These are phyloP conservation scores for Sebastes dallii DNA, from an alignment of 2,797 vertebrate genomes.

Conservation along the genomic window DNA sequence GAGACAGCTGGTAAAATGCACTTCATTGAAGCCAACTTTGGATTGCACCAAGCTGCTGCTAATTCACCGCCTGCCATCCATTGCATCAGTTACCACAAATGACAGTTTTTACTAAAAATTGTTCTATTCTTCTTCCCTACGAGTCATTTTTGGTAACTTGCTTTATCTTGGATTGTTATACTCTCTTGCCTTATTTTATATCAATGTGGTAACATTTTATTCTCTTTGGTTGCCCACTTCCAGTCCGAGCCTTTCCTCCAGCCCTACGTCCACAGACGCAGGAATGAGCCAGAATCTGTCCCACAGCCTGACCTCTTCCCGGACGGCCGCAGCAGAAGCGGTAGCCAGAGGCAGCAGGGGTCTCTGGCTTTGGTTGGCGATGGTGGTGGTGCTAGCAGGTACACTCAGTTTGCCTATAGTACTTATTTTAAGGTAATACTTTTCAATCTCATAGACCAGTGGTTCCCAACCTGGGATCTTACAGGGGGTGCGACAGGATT, in stretches of 20 bases:
- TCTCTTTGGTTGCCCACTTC: neutral
- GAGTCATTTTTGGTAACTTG: constrained; percentile 54
- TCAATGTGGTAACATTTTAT: neutral
- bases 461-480: no score
- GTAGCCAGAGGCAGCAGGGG: constrained; percentile 78
- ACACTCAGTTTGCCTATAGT: neutral
- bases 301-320: constrained; percentile 62
- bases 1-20: neutral
- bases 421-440: neutral
- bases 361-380: constrained; percentile 83
- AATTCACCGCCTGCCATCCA: constrained; percentile 15
- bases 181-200: neutral
- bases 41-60: constrained; percentile 18
- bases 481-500: no score
- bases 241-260: constrained; percentile 68
- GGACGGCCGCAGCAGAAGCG: constrained; percentile 62
- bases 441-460: neutral
- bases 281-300: constrained; percentile 46
- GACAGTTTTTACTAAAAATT: neutral
- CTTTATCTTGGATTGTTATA: constrained; percentile 1
- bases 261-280: constrained; percentile 53
- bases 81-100: constrained; percentile 57
- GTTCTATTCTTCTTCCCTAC: neutral
- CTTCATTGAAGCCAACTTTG: neutral
- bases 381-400: constrained; percentile 86